phyloP scores from a whole-genome alignment of 2,888 invertebrate species.

The Agonum fuliginosum region DNA sequence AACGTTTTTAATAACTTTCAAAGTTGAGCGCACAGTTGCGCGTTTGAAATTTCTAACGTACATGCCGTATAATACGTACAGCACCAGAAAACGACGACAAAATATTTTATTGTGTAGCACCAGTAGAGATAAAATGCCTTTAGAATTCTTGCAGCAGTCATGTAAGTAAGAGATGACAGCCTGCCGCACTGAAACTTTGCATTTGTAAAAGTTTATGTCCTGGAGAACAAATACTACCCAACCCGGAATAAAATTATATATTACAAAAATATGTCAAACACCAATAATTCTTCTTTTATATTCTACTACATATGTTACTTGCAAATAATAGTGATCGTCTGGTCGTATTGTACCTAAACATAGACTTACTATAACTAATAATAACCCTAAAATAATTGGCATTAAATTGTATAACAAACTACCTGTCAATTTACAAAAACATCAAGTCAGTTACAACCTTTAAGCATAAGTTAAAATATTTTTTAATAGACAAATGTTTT shows the following conservation, averaged over 20 bases:
- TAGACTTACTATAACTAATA: too few relatives aligned
- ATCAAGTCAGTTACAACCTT: too few relatives aligned
- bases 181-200: constrained; percentile 41
- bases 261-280: background rate
- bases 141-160: constrained; percentile 48
- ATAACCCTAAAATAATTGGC: too few relatives aligned
- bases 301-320: too few relatives aligned
- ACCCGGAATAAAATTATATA: background rate
- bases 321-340: too few relatives aligned
- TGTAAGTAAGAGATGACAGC: constrained; percentile 53
- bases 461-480: too few relatives aligned
- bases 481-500: too few relatives aligned
- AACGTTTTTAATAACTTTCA: constrained; percentile 30
- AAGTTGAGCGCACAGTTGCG: constrained; percentile 3
- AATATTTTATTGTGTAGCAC: constrained; percentile 38
- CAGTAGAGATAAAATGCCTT: constrained; percentile 48
- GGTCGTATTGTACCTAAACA: too few relatives aligned
- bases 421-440: too few relatives aligned
- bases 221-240: too few relatives aligned
- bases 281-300: background rate
- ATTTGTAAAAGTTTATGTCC: too few relatives aligned
- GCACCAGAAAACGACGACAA: constrained; percentile 17
- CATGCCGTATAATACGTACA: background rate
- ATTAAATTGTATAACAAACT: too few relatives aligned
- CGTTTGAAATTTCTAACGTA: background rate